Base-by-base conservation (phyloP, 2,797 vertebrate genomes). In the Hippoglossus hippoglossus region DNA sequence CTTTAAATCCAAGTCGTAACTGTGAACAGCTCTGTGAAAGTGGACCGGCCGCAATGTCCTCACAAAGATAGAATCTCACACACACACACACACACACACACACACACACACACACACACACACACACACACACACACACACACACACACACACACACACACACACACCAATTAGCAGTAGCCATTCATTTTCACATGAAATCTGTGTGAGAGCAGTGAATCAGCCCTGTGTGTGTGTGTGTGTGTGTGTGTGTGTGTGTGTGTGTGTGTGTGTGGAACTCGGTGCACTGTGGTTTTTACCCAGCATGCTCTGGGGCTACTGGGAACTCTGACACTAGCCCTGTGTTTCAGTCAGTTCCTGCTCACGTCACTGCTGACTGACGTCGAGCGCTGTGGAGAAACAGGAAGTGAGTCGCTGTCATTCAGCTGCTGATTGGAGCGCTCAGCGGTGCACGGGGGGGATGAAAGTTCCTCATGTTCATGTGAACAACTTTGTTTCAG, bases 291-390 rank as follows among this genome's bases (percentile, higher is more conserved):
- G 81, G 78, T 80, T 80, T 69, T 50, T 5, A 55, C 75, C 82
- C 80, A 85, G 51, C 68, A 85, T 85, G 70, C 81, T 31, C 31
- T 63, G 62, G 13, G 77, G n/a, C 28, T 2, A 25, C 24, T 57
- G 63, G 24, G 72, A 58, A 73, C 69, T 41, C 36, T 72, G 39
- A 26, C 12, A 22, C 49, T 51, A 22, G n/a, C 49, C 12, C 21
- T 51, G 18, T 51, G n/a, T 51, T 12, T 22, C n/a, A 41, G 31
- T 21, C n/a, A 41, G 31, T 34, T 2, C 9, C 31, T 34, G 26
- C 4, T 26, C 26, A 26, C 26, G 26, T 26, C 26, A 26, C 26
- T 26, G 39, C 15, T 13, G 39, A 16, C 39, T 41, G 39, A 41
- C 3, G 11, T 15, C 3, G 39, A 41, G 39, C 39, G 13, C 12